Conservation (phyloP, 2,888 invertebrate genomes). For the Zonitis immaculata region DNA sequence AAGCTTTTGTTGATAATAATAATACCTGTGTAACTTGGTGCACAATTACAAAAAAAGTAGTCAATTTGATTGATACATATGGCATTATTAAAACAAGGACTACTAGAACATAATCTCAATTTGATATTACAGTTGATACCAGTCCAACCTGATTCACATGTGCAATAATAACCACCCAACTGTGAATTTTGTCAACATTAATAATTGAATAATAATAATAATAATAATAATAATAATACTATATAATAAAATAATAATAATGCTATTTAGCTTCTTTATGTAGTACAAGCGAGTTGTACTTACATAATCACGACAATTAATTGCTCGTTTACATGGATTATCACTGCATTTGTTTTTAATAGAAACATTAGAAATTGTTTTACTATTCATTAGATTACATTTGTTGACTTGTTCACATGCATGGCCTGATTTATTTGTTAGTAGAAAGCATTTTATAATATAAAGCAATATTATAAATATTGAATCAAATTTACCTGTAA, state of each 20-base stretch:
- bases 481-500: conserved; percentile 55
- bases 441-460: conserved; percentile 15
- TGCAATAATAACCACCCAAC: conserved; percentile 61
- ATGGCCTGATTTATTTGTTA: conserved; percentile 27
- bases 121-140: conserved; percentile 57
- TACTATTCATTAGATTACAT: conserved; percentile 53
- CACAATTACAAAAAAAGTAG: conserved; percentile 56
- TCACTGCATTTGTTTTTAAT: conserved; percentile 53
- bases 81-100: conserved; percentile 63
- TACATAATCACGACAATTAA: conserved; percentile 60
- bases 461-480: conserved; percentile 9
- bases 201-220: background rate
- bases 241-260: background rate
- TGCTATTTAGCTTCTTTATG: background rate
- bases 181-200: conserved; percentile 37
- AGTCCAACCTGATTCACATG: conserved; percentile 66
- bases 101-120: conserved; percentile 54
- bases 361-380: conserved; percentile 33
- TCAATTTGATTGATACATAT: conserved; percentile 55
- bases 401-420: conserved; percentile 37
- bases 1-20: too few relatives aligned
- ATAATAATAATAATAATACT: background rate
- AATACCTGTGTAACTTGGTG: conserved; percentile 56
- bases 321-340: conserved; percentile 59
- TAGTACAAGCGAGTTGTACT: conserved; percentile 43